These are phyloP conservation scores for Acromyrmex charruanus DNA, from an alignment of 1,140 invertebrate species.

Conservation along the genomic window DNA sequence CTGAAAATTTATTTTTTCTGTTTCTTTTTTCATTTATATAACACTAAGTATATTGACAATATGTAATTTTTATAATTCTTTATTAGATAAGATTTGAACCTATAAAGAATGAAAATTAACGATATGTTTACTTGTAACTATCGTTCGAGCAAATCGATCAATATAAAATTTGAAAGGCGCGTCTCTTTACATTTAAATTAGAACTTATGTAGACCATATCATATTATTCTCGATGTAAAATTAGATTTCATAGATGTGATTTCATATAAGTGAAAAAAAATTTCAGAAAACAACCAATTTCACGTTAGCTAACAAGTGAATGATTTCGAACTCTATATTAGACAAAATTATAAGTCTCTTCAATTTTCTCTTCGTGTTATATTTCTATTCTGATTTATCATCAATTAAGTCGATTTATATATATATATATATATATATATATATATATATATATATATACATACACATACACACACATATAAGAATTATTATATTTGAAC, in stretches of 20 bases:
- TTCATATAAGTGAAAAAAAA: background rate
- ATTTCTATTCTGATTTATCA: background rate
- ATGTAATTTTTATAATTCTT: background rate
- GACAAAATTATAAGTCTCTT: background rate
- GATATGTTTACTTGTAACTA: background rate
- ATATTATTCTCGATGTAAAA: background rate
- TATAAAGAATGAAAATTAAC: constrained; percentile 10
- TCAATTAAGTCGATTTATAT: background rate
- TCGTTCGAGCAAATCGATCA: no score
- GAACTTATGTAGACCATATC: background rate
- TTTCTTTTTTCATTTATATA: background rate
- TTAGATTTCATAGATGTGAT: background rate
- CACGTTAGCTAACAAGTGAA: background rate
- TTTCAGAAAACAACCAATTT: background rate
- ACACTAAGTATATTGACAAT: background rate
- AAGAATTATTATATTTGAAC: background rate
- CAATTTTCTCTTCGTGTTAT: background rate
- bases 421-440: background rate
- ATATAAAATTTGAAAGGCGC: no score
- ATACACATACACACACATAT: background rate
- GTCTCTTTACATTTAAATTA: no score
- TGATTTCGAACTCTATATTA: background rate
- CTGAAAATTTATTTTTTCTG: background rate
- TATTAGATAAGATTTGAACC: background rate
- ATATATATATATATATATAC: background rate